Conservation (phyloP, 1,140 invertebrate genomes). For the Drosophila orosa region DNA sequence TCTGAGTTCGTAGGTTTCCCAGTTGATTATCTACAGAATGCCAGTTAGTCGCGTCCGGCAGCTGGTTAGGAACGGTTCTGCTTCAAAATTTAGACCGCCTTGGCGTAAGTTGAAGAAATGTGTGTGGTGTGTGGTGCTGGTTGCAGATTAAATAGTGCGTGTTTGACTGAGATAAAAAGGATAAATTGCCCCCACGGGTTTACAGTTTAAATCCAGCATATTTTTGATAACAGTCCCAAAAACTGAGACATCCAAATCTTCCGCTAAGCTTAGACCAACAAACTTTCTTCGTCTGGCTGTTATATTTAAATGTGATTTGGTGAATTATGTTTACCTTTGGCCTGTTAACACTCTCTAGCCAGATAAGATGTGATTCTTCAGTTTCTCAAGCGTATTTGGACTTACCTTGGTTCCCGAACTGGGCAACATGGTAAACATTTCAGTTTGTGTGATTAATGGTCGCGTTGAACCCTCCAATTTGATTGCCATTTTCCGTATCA, state of each 20-base stretch:
- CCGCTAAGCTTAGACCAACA: constrained; percentile 4
- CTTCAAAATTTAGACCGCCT: background rate
- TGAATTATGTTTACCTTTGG: constrained; percentile 16
- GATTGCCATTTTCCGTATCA: constrained; percentile 38
- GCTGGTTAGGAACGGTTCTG: constrained; percentile 44
- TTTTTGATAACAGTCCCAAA: constrained; percentile 7
- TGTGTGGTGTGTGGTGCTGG: constrained; percentile 27
- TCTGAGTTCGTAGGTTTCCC: constrained; percentile 53
- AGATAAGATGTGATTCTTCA: constrained; percentile 30
- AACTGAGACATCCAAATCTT: constrained; percentile 7
- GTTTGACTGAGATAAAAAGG: constrained; percentile 32
- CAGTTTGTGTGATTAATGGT: constrained; percentile 32
- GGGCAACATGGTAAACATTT: constrained; percentile 11
- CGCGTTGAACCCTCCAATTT: constrained; percentile 31
- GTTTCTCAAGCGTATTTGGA: background rate
- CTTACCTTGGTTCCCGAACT: constrained; percentile 26
- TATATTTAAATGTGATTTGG: constrained; percentile 15
- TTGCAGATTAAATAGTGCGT: constrained; percentile 33
- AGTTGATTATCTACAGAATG: constrained; percentile 45
- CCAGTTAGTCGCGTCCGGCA: constrained; percentile 52
- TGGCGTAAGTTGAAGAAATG: constrained; percentile 6
- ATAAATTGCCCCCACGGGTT: constrained; percentile 17
- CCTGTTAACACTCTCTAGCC: constrained; percentile 22
- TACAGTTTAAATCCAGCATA: constrained; percentile 1
- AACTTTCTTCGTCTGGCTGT: constrained; percentile 4